Evolutionary conservation across 2,113 vertebrate species (phyloP).

Genomic region (Chloropsis hardwickii): DNA sequence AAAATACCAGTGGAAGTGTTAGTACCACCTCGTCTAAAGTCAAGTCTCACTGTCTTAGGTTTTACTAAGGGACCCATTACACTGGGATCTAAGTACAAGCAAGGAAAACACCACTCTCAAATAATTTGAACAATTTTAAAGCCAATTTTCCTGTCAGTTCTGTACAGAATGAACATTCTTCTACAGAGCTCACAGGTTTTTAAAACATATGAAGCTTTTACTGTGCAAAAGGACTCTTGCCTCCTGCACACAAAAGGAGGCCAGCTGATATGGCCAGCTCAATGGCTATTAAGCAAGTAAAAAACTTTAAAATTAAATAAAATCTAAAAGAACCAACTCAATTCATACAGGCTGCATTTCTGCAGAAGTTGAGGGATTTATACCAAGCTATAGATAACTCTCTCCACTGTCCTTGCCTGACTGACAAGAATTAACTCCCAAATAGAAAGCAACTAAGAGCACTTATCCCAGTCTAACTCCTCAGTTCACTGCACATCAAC

Average conservation of each 20-base stretch:
- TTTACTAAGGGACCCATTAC: not conserved
- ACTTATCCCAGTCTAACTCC: not conserved
- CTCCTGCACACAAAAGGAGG: not conserved
- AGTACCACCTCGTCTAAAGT: not conserved
- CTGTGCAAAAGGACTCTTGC: not conserved
- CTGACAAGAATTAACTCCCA: not conserved
- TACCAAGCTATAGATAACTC: not conserved
- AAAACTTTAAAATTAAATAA: not conserved
- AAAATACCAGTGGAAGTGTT: not conserved
- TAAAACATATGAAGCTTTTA: not conserved
- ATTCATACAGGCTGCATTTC: not conserved
- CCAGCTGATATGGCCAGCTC: not conserved
- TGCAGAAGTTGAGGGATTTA: not conserved
- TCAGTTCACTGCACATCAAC: not conserved
- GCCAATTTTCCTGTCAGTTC: conserved; percentile 32
- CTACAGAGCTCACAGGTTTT: not conserved
- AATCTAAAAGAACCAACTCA: not conserved
- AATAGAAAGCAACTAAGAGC: not conserved
- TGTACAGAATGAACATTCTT: not conserved
- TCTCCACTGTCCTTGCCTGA: not conserved
- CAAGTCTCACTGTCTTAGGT: not conserved
- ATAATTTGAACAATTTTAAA: not conserved
- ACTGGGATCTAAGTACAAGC: not conserved
- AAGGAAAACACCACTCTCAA: not conserved
- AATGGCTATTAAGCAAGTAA: not conserved